Base-by-base conservation (phyloP, 1,140 invertebrate genomes). In the Batillaria attramentaria region DNA sequence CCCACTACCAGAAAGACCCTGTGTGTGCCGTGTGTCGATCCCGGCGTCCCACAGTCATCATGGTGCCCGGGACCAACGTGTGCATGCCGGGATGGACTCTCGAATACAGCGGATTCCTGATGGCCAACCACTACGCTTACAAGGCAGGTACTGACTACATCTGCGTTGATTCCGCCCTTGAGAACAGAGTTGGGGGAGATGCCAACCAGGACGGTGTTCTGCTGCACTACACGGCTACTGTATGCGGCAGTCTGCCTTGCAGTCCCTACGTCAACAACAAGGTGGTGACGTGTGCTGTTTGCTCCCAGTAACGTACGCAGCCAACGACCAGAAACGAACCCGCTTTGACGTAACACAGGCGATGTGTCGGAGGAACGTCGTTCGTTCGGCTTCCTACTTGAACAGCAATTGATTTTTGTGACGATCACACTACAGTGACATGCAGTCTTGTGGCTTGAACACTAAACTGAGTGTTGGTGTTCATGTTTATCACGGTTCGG, bases 221-320 rank as follows among this genome's bases (percentile, higher is more conserved):
- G 50, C n/a, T 54, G 2, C n/a, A 54, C 1, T 54, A 20, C 50
- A n/a, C 50, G 18, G 1, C 3, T n/a, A 20, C 50, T 18, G 18
- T n/a, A 1, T 54, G 50, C n/a, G 50, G 50, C 1, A 54, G 50
- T 54, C 50, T 54, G 50, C 50, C 50, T 2, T 54, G 50, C n/a
- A 18, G 18, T 54, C 50, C 50, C n/a, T 54, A 54, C 50, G n/a
- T 54, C 50, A 54, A 54, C 50, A 54, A 54, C 50, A 54, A 54
- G n/a, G 50, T 54, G 3, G 18, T 54, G 50, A 54, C 18, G 18
- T 54, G 50, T 54, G 50, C 50, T 54, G 50, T 54, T 54, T 54
- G 50, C 50, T 54, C 50, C 50, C 18, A 54, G n/a, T 54, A 3
- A 54, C 3, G 50, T 54, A n/a, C n/a, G n/a, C n/a, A n/a, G n/a